phyloP scores from a whole-genome alignment of 30 jellyfish, hydroid and myxozoan genomes.

The Aurelia coerulea region DNA sequence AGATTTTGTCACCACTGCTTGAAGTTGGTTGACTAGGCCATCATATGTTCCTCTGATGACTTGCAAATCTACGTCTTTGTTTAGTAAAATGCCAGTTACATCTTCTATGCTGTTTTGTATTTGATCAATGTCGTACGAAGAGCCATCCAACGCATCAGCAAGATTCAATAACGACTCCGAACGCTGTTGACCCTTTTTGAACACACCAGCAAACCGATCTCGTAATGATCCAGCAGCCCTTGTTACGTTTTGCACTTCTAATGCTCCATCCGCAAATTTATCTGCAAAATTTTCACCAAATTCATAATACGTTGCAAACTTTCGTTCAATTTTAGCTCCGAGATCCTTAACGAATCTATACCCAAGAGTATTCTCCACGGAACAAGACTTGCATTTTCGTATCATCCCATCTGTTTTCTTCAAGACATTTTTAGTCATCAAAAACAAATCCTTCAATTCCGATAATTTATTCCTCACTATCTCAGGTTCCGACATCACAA shows the following conservation, averaged over 20 bases:
- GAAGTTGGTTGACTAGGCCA: constrained; percentile 51
- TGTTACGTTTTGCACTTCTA: constrained; percentile 59
- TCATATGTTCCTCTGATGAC: constrained; percentile 39
- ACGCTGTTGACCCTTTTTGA: constrained; percentile 5
- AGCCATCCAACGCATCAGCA: constrained; percentile 58
- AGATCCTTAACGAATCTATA: constrained; percentile 64
- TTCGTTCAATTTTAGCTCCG: constrained; percentile 46
- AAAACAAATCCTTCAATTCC: constrained; percentile 70
- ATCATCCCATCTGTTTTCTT: constrained; percentile 59
- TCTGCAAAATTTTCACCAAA: constrained; percentile 60
- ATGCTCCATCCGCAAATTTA: constrained; percentile 55
- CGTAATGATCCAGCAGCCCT: constrained; percentile 48
- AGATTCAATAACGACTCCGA: constrained; percentile 55
- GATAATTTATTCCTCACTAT: constrained; percentile 52
- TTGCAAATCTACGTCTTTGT: constrained; percentile 79
- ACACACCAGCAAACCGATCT: constrained; percentile 54
- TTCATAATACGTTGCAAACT: constrained; percentile 9
- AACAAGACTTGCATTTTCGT: constrained; percentile 73
- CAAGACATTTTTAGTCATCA: constrained; percentile 42
- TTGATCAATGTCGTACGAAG: constrained; percentile 55
- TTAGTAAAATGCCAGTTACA: constrained; percentile 55
- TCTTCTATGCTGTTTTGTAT: constrained; percentile 59
- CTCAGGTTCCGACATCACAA: constrained; percentile 76
- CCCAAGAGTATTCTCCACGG: constrained; percentile 76
- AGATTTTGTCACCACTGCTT: constrained; percentile 58